Base-by-base conservation (phyloP, 2,888 invertebrate genomes). In the Loripinus fragilis region DNA sequence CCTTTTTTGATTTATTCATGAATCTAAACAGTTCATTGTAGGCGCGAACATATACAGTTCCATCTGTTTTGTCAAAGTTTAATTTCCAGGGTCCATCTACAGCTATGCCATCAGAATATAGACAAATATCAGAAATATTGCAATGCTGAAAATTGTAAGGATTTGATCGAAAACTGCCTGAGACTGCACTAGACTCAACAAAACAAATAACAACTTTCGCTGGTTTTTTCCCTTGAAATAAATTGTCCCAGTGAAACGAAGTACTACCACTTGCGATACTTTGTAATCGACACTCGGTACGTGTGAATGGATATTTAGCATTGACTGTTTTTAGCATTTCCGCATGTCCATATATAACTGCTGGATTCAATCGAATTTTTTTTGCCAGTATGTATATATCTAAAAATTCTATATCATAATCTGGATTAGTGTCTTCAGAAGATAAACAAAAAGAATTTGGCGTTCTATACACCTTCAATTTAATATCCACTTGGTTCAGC, bases 201-300 rank as follows among this genome's bases (percentile, higher is more conserved):
- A 38, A 38, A 38, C 38, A 38, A 48, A 78, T 71, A 7, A 75
- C 66, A 12, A 81, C 67, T 45, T 38, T 66, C 25, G 67, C 78
- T 10, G 81, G 78, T 72, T 64, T 66, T n/a, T 35, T 42, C 7
- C 70, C 67, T 71, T 75, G 78, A 65, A 55, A 38, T 12, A 38
- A 38, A 38, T 38, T 38, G 12, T 38, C 38, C 38, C 38, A 38
- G 38, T 38, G 38, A 48, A 67, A 66, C 5, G 71, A 65, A 42
- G 52, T 52, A 12, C 30, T 28, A 20, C 74, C 74, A 25, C n/a
- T n/a, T 23, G 74, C 23, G 30, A 69, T 70, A 30, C 52, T 52
- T 23, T 75, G 69, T n/a, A 41, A 12, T 12, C 38, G 38, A 38
- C 38, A 38, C 5, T 38, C 38, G 12, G 38, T 38, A 38, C 38